A percentile compares a stretch with the other conserved stretches of the same genome.
phyloP scores from a whole-genome alignment of 2,888 invertebrate genomes.

The Anthophora plumipes region DNA sequence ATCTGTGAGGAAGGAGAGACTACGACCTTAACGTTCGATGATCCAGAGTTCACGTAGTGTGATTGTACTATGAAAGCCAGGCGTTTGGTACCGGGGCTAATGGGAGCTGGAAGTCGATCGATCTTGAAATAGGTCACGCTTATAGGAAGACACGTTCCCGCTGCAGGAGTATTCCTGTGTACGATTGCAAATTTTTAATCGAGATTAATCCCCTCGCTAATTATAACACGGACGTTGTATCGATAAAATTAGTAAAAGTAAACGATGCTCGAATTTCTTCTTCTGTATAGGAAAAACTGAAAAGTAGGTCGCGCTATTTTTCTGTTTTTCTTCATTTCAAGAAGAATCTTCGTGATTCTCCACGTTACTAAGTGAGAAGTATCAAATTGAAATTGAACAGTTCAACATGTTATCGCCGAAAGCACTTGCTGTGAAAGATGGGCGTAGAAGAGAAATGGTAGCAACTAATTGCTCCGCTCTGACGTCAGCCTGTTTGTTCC shows the following conservation, averaged over 20 bases:
- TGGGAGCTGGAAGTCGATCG: background rate
- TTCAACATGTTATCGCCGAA: no score
- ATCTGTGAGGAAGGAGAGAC: background rate
- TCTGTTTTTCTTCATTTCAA: no score
- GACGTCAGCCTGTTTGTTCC: constrained; percentile 5
- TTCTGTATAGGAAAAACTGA: background rate
- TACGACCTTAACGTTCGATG: background rate
- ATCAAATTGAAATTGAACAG: background rate
- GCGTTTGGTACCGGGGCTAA: background rate
- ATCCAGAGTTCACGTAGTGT: background rate
- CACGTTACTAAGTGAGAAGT: no score
- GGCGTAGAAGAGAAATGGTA: background rate
- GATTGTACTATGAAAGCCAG: background rate
- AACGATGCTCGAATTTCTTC: background rate
- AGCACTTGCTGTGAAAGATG: background rate
- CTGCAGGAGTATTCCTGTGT: background rate
- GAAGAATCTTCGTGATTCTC: no score
- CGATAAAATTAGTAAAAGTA: background rate
- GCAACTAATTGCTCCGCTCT: background rate
- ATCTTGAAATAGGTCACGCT: constrained; percentile 20
- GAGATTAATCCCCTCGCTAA: background rate
- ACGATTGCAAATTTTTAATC: constrained; percentile 8
- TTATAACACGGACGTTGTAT: background rate
- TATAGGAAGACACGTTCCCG: constrained; percentile 4
- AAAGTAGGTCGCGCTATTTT: no score